Percentiles rank a stretch among this genome's conserved stretches.
phyloP scores from a whole-genome alignment of 2,797 vertebrate species.

The Capromys pilorides region DNA sequence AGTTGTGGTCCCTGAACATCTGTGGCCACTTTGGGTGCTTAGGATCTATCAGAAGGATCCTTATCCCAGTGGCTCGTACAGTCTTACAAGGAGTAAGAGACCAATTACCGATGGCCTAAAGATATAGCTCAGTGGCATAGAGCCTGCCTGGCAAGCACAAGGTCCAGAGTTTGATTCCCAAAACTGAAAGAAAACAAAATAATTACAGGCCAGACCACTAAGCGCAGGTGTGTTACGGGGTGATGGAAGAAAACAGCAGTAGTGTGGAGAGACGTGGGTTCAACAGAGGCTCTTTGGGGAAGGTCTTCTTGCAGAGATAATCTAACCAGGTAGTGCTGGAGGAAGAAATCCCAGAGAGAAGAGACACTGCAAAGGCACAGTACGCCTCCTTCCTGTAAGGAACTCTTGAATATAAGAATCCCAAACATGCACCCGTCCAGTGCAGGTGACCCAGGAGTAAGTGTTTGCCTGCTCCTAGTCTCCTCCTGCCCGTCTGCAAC shows the following conservation, averaged over 20 bases:
- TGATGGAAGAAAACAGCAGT: background rate
- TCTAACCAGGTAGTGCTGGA: background rate
- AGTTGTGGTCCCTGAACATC: background rate
- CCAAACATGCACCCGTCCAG: background rate
- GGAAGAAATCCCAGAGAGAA: background rate
- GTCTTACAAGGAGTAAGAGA: no score
- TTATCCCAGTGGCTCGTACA: background rate
- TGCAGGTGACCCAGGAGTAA: fast-evolving
- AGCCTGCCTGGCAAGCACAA: no score
- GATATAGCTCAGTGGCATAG: no score
- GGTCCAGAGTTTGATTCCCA: no score
- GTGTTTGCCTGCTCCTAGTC: no score
- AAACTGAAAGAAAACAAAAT: no score
- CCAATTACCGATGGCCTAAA: background rate
- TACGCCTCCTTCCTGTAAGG: background rate
- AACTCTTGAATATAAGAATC: background rate
- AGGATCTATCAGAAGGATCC: background rate
- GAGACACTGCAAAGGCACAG: background rate
- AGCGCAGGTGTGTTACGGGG: background rate
- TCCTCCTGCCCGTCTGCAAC: background rate
- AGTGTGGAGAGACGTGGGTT: fast-evolving
- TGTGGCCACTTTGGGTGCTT: background rate
- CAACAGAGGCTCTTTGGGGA: background rate
- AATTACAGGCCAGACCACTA: background rate
- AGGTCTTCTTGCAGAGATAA: background rate